Base-by-base conservation (phyloP, 2,888 invertebrate genomes). In the Ariolimax columbianus region DNA sequence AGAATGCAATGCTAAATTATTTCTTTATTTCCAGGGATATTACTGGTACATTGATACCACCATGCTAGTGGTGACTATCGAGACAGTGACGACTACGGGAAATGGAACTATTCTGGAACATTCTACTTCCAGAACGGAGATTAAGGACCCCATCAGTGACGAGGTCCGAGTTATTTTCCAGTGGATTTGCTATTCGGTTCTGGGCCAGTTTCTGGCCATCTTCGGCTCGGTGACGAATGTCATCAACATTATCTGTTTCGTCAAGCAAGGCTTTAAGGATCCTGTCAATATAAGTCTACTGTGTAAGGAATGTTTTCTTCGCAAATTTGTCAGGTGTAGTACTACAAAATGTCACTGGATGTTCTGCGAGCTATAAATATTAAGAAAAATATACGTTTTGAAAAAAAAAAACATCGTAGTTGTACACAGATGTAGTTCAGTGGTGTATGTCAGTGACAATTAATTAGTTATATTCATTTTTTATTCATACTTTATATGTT, bases 231-330 rank as follows among this genome's bases (percentile, higher is more conserved):
- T 33, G 33, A 75, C 75, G 1, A 75, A 75, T 19, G 33, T 75
- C 43, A 43, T 73, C 43, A 73, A 73, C 43, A 73, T 73, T 43
- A 73, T 73, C 26, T 73, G 73, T 43, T 73, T 73, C 17, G 30
- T 73, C 11, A 73, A 73, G 14, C 73, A 73, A 73, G 73, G 73
- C 1, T 73, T 73, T 47, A 73, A 73, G 43, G 73, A 73, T 43
- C 73, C 73, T 30, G 73, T 73, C 43, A 73, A 73, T n/a, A 73
- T 73, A 3, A 73, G 73, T 26, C n/a, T 73, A 43, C n/a, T 73
- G n/a, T 40, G 73, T 73, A 73, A 73, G 43, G 73, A 47, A 63
- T 63, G 3, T n/a, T 63, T 4, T 0, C n/a, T 26, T 63, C n/a
- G 59, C n/a, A 63, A 55, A 17, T 55, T 19, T 47, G 47, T 47